phyloP scores from a whole-genome alignment of 2,797 vertebrate genomes.

The Enteromius radiatus region DNA sequence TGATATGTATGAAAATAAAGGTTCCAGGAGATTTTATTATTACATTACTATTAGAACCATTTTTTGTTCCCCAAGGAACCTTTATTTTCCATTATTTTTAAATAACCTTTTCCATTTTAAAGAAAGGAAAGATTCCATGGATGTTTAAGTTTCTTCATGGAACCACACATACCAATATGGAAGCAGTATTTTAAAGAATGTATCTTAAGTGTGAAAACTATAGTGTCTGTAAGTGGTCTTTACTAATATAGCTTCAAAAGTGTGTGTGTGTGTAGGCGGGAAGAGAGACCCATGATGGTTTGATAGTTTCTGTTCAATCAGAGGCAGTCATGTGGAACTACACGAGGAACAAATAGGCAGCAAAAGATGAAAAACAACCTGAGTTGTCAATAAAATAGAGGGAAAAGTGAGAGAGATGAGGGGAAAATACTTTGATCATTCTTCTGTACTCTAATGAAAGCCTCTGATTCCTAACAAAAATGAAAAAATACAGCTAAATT shows the following conservation, averaged over 20 bases:
- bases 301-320: slow-evolving; percentile 28
- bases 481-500: slow-evolving; percentile 4
- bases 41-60: no score
- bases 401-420: slow-evolving; percentile 1
- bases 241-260: neutral
- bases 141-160: neutral
- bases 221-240: neutral
- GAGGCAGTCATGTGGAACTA: slow-evolving; percentile 38
- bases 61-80: no score
- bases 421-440: slow-evolving; percentile 31
- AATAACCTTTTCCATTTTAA: neutral
- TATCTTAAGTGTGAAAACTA: neutral
- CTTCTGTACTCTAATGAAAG: slow-evolving; percentile 18
- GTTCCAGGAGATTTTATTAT: neutral
- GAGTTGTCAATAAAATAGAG: slow-evolving; percentile 7
- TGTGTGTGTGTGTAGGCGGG: neutral
- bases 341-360: slow-evolving; percentile 29
- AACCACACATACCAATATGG: no score
- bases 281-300: neutral
- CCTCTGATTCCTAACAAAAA: slow-evolving; percentile 10
- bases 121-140: neutral
- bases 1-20: neutral
- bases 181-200: no score
- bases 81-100: neutral
- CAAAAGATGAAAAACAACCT: slow-evolving; percentile 25